These are phyloP conservation scores for Tetraodon nigroviridis DNA, from an alignment of 2,113 vertebrate genomes.

Conservation along the genomic window DNA sequence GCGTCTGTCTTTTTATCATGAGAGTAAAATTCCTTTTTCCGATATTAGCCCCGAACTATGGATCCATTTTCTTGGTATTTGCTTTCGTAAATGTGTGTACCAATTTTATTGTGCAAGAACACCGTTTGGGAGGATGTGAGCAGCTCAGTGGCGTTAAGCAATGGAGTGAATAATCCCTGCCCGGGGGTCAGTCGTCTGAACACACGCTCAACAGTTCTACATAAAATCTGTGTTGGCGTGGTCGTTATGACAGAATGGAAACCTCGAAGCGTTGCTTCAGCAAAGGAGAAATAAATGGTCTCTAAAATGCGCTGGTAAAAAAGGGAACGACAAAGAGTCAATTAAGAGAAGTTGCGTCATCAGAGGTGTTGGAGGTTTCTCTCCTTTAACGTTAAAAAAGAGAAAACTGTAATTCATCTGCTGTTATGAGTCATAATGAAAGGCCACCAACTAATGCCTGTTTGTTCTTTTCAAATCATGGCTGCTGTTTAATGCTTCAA, in stretches of 20 bases:
- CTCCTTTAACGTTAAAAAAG: slow-evolving; percentile 9
- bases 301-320: background rate
- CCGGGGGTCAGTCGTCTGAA: background rate
- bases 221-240: slow-evolving; percentile 14
- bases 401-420: slow-evolving; percentile 4
- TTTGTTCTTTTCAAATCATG: slow-evolving; percentile 24
- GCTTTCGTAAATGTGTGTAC: background rate
- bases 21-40: too few species aligned
- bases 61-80: too few species aligned
- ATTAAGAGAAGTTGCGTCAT: slow-evolving; percentile 18
- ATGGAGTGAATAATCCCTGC: slow-evolving; percentile 4
- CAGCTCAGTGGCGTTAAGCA: background rate
- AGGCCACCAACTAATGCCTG: slow-evolving; percentile 8
- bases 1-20: too few species aligned
- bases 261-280: background rate
- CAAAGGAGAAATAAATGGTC: slow-evolving; percentile 18
- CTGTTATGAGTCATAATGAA: slow-evolving; percentile 40
- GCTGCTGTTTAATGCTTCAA: background rate
- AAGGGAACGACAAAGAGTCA: background rate
- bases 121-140: too few species aligned
- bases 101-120: background rate
- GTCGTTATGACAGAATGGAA: slow-evolving; percentile 20
- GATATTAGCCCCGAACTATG: too few species aligned
- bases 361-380: background rate
- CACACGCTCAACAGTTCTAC: background rate